A percentile compares a stretch with the other conserved stretches of the same genome.
Evolutionary conservation across 2,113 vertebrate species (phyloP).

Genomic region (Suricata suricatta): DNA sequence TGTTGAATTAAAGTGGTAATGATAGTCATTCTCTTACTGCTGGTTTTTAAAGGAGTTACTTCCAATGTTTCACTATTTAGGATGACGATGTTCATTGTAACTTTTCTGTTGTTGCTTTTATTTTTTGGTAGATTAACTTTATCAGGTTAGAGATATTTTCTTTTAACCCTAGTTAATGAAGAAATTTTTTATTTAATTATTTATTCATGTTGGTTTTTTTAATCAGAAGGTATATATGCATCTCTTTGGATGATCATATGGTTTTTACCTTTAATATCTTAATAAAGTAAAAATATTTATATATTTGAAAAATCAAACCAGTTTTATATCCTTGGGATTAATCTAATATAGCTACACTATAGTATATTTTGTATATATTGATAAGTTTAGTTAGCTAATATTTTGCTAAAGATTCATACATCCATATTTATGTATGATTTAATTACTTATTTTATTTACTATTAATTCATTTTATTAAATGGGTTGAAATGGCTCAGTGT

Average conservation of each 20-base stretch:
- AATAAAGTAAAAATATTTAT: background rate
- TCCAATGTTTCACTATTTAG: background rate
- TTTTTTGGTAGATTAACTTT: background rate
- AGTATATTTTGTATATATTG: background rate
- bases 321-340: background rate
- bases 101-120: background rate
- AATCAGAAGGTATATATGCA: background rate
- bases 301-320: conserved; percentile 1
- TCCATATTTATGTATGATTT: background rate
- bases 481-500: background rate
- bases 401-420: background rate
- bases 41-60: background rate
- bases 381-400: background rate
- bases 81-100: background rate
- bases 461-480: background rate
- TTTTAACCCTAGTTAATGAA: background rate
- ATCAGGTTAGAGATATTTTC: background rate
- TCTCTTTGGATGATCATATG: background rate
- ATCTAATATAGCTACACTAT: background rate
- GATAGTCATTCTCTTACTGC: background rate
- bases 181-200: background rate
- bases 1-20: background rate
- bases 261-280: conserved; percentile 19
- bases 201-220: conserved; percentile 20
- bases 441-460: background rate